phyloP scores from a whole-genome alignment of 1,140 invertebrate genomes.

The Physella acuta region DNA sequence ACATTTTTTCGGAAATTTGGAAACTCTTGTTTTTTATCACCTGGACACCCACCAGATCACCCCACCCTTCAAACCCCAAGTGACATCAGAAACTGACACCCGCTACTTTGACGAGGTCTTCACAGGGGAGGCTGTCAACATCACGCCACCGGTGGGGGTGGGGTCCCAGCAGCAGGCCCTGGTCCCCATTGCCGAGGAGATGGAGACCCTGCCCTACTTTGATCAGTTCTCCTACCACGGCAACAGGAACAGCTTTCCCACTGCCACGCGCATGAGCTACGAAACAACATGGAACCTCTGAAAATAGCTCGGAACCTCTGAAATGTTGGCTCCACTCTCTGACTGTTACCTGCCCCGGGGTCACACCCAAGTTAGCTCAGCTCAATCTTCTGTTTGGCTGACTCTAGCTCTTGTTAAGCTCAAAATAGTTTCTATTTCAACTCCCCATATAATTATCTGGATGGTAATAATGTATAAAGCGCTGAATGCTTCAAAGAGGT shows the following conservation, averaged over 20 bases:
- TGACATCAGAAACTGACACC: slow-evolving; percentile 93
- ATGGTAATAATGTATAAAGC: too few species aligned
- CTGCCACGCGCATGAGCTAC: slow-evolving; percentile 48
- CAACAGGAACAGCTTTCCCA: slow-evolving; percentile 44
- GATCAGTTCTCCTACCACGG: slow-evolving; percentile 56
- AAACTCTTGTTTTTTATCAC: slow-evolving; percentile 1
- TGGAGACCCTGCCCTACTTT: slow-evolving; percentile 50
- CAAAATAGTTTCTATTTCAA: too few species aligned
- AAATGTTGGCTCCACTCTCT: too few species aligned
- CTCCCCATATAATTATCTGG: too few species aligned
- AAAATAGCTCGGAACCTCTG: slow-evolving; percentile 6
- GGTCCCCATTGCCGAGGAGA: slow-evolving; percentile 46
- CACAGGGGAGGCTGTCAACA: slow-evolving; percentile 93
- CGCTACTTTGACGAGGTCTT: slow-evolving; percentile 97
- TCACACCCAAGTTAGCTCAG: too few species aligned
- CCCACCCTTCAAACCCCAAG: slow-evolving; percentile 91
- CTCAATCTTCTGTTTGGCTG: too few species aligned
- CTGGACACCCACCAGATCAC: slow-evolving; percentile 50
- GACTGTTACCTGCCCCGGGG: too few species aligned
- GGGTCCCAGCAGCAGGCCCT: slow-evolving; percentile 26
- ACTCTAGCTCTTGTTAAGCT: too few species aligned
- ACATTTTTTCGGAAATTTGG: too few species aligned
- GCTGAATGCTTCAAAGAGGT: too few species aligned
- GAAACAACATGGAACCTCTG: slow-evolving; percentile 47
- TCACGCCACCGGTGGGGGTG: slow-evolving; percentile 78